Percentiles rank a stretch among this genome's conserved stretches.
These are phyloP conservation scores for Manacus vitellinus DNA, from an alignment of 2,113 vertebrate genomes.

Conservation along the genomic window DNA sequence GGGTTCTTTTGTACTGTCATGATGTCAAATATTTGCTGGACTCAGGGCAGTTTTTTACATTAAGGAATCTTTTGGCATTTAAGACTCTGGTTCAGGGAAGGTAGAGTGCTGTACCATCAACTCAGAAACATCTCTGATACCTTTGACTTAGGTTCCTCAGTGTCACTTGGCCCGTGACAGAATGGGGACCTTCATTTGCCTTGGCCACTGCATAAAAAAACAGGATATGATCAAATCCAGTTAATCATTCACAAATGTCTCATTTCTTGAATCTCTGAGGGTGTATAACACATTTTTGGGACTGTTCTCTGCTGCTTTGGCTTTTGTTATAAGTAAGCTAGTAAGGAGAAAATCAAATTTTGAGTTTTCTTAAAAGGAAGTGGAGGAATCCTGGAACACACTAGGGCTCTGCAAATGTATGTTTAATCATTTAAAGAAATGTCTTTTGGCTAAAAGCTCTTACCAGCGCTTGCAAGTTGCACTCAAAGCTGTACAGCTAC, in stretches of 20 bases:
- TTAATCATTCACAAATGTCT: conserved; percentile 69
- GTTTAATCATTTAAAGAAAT: conserved; percentile 66
- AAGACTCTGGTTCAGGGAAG: neutral
- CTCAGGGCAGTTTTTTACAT: neutral
- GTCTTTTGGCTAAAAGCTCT: conserved; percentile 53
- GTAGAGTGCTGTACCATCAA: neutral
- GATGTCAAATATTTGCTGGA: conserved; percentile 10
- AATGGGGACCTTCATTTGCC: conserved; percentile 53
- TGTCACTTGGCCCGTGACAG: conserved; percentile 34
- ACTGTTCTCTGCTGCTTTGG: conserved; percentile 42
- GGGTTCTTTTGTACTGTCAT: neutral
- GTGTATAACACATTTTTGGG: conserved; percentile 60
- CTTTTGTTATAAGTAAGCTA: conserved; percentile 61
- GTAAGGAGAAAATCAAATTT: conserved; percentile 47
- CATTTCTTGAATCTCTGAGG: conserved; percentile 50
- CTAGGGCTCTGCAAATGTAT: conserved; percentile 43
- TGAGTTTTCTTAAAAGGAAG: conserved; percentile 57
- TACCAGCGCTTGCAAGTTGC: conserved; percentile 9
- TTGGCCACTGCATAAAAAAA: conserved; percentile 54
- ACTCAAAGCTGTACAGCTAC: neutral
- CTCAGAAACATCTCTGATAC: conserved; percentile 14
- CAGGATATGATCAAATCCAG: conserved; percentile 60
- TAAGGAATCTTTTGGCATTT: neutral
- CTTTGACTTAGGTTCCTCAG: neutral
- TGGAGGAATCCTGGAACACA: conserved; percentile 57